Conservation (phyloP, 2,113 vertebrate genomes). For the Cyprinus carpio region DNA sequence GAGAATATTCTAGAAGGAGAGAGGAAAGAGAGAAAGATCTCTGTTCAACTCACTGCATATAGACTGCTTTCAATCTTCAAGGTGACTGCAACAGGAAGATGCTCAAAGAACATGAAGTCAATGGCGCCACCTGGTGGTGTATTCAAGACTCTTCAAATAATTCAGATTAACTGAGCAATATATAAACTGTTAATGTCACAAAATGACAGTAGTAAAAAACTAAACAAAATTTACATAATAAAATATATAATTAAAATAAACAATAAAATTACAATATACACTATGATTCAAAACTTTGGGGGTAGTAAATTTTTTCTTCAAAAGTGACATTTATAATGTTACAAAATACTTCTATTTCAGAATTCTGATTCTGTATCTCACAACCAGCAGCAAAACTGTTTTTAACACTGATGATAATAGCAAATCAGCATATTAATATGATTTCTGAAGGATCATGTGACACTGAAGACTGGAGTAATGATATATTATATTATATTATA, state of each 20-base stretch:
- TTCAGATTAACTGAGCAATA: neutral
- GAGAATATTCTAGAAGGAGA: constrained; percentile 84
- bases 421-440: no score
- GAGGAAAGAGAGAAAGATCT: neutral
- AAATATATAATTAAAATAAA: neutral
- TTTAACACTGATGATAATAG: no score
- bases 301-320: neutral
- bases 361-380: no score
- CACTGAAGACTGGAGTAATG: no score
- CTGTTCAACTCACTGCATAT: neutral
- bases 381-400: no score
- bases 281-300: neutral
- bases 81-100: neutral
- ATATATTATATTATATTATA: no score
- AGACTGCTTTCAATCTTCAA: neutral
- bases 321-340: no score
- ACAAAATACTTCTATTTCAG: no score
- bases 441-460: no score
- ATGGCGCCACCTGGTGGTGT: constrained; percentile 19
- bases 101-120: neutral
- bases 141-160: neutral
- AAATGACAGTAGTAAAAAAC: neutral
- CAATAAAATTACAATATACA: neutral
- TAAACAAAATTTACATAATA: neutral
- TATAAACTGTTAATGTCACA: neutral